Base-by-base conservation (phyloP, 2,797 vertebrate genomes). In the Eremophila alpestris region DNA sequence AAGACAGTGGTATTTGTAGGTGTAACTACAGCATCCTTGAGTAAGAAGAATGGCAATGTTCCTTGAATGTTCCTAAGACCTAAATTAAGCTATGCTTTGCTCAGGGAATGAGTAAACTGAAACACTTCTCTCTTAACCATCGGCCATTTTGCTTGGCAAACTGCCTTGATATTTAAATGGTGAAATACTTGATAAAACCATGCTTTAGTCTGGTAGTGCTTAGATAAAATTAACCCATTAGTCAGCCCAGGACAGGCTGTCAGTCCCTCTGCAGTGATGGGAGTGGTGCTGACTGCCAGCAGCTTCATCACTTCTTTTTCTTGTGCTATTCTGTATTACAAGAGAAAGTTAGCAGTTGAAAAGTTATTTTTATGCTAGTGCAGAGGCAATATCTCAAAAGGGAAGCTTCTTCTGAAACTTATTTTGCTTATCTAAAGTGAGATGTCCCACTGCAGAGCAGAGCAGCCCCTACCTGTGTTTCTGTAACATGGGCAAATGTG, bases 1-100 rank as follows among this genome's bases (percentile, higher is more conserved):
- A 45, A 60, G 56, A 48, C n/a, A 77, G 78, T 41, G 46, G 36
- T 55, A 67, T 91, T 90, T 96, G 80, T 87, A 54, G 78, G 82
- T 94, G 79, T 95, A 96, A 80, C 70, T 86, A 65, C 83, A 88
- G 91, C 64, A 82, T 73, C 86, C 92, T 73, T 91, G 94, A 94
- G 93, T 94, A 96, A 95, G 80, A 95, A 68, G 58, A 97, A 93
- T 94, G 86, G 46, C 95, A 89, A 56, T 59, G 30, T 86, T 81
- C 86, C 80, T 64, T 82, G 63, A 65, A 59, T 49, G 73, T 62
- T 49, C 59, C 88, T 78, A 65, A 63, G 64, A 88, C 51, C 51
- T 90, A 87, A 90, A 77, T 94, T 87, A 87, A 91, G 86, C 76
- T 79, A 34, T 84, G 34, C 51, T 89, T 80, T 82, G 58, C 59